Conservation (phyloP, 2,797 vertebrate genomes). For the Molossus molossus region DNA sequence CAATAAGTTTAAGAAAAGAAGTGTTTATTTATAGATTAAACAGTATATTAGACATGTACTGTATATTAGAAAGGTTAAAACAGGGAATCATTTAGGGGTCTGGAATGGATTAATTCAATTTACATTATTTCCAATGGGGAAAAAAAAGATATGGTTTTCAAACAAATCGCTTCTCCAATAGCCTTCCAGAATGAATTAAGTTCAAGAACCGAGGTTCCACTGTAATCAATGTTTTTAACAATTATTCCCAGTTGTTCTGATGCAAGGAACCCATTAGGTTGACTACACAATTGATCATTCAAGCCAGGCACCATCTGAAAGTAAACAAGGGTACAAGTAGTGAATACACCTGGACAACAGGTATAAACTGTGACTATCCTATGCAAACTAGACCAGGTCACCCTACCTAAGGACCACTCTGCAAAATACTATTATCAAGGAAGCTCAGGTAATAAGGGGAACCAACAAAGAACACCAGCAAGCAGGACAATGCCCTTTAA, state of each 20-base stretch:
- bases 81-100: not conserved
- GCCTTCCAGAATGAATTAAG: not conserved
- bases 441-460: not conserved
- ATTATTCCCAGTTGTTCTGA: not conserved
- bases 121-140: not conserved
- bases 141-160: not conserved
- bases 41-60: not conserved
- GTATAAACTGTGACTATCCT: not conserved
- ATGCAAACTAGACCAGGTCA: not conserved
- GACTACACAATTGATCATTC: not conserved
- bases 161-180: not conserved
- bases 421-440: not conserved
- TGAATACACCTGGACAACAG: not conserved
- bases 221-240: constrained; percentile 4
- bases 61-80: not conserved
- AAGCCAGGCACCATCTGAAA: not conserved
- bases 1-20: not conserved
- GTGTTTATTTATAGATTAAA: not conserved
- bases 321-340: not conserved
- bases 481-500: not conserved
- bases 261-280: not conserved
- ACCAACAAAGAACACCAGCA: not conserved
- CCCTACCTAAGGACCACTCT: not conserved
- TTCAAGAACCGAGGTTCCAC: not conserved
- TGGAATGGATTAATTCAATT: not conserved